A percentile compares a stretch with the other conserved stretches of the same genome.
Evolutionary conservation across 2,797 vertebrate genomes (phyloP).

Genomic region (Rhabdomys pumilio): DNA sequence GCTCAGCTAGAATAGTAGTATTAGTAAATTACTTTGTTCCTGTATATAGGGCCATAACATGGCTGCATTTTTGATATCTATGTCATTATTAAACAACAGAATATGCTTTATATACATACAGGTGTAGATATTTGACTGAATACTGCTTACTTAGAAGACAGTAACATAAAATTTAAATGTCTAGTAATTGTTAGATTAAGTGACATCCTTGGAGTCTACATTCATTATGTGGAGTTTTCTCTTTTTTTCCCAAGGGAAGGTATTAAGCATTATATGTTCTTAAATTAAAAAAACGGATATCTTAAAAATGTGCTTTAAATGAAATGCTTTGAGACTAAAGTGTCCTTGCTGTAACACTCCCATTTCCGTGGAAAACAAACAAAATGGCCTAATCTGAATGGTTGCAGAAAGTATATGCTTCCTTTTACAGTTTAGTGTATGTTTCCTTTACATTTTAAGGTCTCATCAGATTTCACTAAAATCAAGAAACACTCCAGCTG

Average conservation of each 20-base stretch:
- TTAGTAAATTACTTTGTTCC: constrained; percentile 30
- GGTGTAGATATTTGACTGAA: constrained; percentile 41
- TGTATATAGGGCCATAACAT: neutral
- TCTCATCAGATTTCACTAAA: constrained; percentile 91
- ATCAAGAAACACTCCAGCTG: constrained; percentile 91
- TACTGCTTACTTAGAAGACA: constrained; percentile 14
- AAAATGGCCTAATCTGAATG: neutral
- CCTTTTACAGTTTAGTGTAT: constrained; percentile 87
- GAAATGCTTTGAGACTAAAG: constrained; percentile 10
- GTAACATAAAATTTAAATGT: constrained; percentile 23
- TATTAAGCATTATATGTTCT: constrained; percentile 45
- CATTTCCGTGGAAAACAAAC: constrained; percentile 40
- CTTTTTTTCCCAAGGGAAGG: constrained; percentile 17
- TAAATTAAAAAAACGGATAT: neutral
- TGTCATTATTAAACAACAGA: constrained; percentile 10
- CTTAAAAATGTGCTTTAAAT: constrained; percentile 38
- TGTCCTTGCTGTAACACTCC: neutral
- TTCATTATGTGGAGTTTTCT: neutral
- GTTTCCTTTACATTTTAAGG: constrained; percentile 89
- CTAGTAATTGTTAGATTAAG: constrained; percentile 47
- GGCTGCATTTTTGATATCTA: neutral
- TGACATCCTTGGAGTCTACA: neutral
- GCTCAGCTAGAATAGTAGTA: neutral
- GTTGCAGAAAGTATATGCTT: neutral
- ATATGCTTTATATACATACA: neutral